Evolutionary conservation across 2,113 vertebrate genomes (phyloP), one percentile per base, ranked within the genome.

Genomic region (Tychaedon coryphoeus): DNA sequence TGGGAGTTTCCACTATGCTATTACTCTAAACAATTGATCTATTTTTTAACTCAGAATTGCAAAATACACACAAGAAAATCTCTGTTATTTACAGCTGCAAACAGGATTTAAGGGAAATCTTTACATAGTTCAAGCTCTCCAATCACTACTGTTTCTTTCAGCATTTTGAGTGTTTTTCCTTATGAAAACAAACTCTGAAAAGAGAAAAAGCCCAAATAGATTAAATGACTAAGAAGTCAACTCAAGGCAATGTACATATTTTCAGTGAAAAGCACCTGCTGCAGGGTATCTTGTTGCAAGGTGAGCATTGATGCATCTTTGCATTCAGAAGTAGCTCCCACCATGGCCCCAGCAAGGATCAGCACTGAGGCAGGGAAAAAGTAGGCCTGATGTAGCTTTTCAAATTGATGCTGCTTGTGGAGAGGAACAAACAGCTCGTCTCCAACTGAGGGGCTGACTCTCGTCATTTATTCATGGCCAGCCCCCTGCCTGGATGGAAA

Each of bases 381-480:
- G 86, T 45, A 96, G 82, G 79, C 82, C 86, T 95, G 88, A 87
- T 95, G 83, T 67, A 93, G 91, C 80, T 96, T 95, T 97, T 93
- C 90, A 97, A 95, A 96, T 95, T 95, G 92, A 90, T 95, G 76
- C 85, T 92, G 88, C 95, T 96, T 93, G 95, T 82, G 78, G 92
- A 95, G 95, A 97, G 92, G 95, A 96, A 96, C 96, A 96, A 97
- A 96, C 93, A 96, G 90, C 84, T 96, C 19, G 1, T 67, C 92
- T 96, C 97, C 96, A 95, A 93, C 95, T 36, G 96, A 91, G 96
- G 96, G 96, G 90, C 88, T 95, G 90, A 91, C 88, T 97, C 95
- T 96, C 67, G 86, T 97, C 95, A 97, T 96, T 97, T 97, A 96
- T 97, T 95, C 95, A 96, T 97, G 93, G 91, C 88, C 90, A 95